These are phyloP conservation scores for Telmatochromis brachygnathus DNA, from an alignment of 2,113 vertebrate species.

Conservation along the genomic window DNA sequence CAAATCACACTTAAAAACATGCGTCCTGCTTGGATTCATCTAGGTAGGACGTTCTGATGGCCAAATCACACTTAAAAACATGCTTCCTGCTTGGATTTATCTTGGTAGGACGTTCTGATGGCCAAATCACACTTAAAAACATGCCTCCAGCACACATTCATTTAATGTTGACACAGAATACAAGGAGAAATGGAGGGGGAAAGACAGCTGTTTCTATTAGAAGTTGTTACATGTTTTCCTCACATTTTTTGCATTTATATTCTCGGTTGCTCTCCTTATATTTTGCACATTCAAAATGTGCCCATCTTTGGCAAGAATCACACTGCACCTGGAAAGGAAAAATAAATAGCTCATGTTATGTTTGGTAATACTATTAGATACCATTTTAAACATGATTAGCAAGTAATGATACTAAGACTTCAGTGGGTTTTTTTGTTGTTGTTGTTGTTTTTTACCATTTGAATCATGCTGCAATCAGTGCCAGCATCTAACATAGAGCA, in stretches of 20 bases:
- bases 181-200: neutral
- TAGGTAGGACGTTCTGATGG: fast-evolving
- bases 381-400: no score
- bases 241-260: neutral
- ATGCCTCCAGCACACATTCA: neutral
- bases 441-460: no score
- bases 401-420: no score
- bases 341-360: neutral
- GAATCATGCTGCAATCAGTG: no score
- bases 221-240: neutral
- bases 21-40: fast-evolving
- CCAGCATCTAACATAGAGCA: no score
- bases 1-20: no score
- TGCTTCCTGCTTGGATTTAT: fast-evolving
- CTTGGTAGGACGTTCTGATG: fast-evolving
- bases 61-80: neutral
- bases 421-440: no score
- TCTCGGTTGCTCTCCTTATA: neutral
- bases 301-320: neutral
- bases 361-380: no score
- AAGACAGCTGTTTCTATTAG: neutral
- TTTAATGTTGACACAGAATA: neutral
- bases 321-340: neutral
- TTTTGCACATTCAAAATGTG: neutral
- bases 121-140: neutral